phyloP scores from a whole-genome alignment of 2,113 vertebrate species.

The Anser brachyrhynchus region DNA sequence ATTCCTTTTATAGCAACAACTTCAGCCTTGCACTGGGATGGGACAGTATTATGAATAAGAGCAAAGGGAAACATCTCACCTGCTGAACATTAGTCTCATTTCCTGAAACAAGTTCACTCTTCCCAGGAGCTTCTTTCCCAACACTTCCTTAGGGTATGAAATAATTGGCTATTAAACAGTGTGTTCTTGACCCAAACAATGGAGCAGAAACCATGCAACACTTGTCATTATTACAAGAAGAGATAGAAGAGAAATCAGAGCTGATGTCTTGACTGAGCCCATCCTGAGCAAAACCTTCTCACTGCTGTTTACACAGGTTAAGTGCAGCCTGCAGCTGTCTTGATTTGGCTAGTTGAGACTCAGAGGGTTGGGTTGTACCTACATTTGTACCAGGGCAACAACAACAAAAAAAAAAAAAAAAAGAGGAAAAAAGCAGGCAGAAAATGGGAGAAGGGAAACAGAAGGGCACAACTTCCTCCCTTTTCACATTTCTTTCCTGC shows the following conservation, averaged over 20 bases:
- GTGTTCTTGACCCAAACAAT: slow-evolving; percentile 29
- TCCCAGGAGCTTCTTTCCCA: slow-evolving; percentile 5
- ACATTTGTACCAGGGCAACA: background rate
- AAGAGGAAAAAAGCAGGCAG: background rate
- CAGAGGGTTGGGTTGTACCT: background rate
- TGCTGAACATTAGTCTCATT: slow-evolving; percentile 17
- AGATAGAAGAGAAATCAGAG: background rate
- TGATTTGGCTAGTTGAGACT: background rate
- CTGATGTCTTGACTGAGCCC: background rate
- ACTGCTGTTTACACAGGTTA: background rate
- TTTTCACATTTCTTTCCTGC: background rate
- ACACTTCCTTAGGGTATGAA: slow-evolving; percentile 42
- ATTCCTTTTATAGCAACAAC: background rate
- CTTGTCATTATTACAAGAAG: background rate
- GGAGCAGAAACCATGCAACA: background rate
- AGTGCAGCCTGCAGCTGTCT: fast-evolving
- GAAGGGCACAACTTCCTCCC: background rate
- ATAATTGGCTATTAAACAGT: slow-evolving; percentile 51
- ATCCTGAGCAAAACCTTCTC: background rate
- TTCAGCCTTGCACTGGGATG: background rate
- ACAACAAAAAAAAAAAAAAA: background rate
- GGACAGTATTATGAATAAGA: background rate
- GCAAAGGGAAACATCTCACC: slow-evolving; percentile 30
- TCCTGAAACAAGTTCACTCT: slow-evolving; percentile 26
- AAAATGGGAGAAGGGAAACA: background rate